These are phyloP conservation scores for Astyanax mexicanus DNA, from an alignment of 2,797 vertebrate genomes.

Conservation along the genomic window DNA sequence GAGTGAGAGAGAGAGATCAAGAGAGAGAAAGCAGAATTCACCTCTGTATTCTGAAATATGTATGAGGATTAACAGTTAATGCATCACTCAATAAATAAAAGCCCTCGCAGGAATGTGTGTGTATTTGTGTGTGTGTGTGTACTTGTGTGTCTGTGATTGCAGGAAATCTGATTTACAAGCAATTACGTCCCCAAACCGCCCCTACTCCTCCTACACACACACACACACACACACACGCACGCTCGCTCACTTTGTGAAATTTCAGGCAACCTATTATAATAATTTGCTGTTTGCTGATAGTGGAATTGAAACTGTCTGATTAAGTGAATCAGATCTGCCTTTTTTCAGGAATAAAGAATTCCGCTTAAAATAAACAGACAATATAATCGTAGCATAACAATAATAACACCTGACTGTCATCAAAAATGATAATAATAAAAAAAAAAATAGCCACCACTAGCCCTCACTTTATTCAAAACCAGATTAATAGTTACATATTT, in stretches of 20 bases:
- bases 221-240: conserved; percentile 16
- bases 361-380: background rate
- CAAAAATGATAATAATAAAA: background rate
- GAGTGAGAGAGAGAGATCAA: background rate
- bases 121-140: conserved; percentile 39
- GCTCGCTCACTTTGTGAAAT: conserved; percentile 44
- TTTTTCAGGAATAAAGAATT: background rate
- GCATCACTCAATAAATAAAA: conserved; percentile 71
- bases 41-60: conserved; percentile 73
- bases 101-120: conserved; percentile 24
- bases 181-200: conserved; percentile 39
- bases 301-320: conserved; percentile 33
- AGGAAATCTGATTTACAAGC: conserved; percentile 43
- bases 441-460: background rate
- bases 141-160: conserved; percentile 44
- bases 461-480: no score
- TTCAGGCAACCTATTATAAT: conserved; percentile 52
- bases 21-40: conserved; percentile 9
- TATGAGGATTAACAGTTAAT: conserved; percentile 74
- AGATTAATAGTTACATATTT: no score
- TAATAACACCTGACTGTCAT: no score
- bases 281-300: conserved; percentile 35
- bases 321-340: background rate
- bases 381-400: background rate
- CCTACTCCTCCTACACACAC: conserved; percentile 26